These are phyloP conservation scores for Papilio elwesi DNA, from an alignment of 2,888 invertebrate species.

Conservation along the genomic window DNA sequence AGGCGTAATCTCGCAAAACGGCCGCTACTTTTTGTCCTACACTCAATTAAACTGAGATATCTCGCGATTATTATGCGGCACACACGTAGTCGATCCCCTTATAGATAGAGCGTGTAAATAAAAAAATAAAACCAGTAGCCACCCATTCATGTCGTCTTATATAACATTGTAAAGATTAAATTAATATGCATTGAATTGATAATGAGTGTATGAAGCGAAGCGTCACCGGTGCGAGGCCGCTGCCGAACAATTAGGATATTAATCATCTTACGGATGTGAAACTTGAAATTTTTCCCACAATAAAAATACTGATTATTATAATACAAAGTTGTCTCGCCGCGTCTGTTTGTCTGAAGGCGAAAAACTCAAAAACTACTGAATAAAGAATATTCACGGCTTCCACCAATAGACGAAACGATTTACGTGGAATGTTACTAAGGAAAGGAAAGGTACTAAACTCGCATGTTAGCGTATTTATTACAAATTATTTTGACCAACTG, in stretches of 20 bases:
- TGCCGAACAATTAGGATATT: constrained; percentile 30
- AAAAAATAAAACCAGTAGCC: constrained; percentile 36
- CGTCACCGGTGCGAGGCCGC: background rate
- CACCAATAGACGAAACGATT: too few relatives aligned
- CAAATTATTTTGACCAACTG: too few relatives aligned
- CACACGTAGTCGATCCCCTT: constrained; percentile 28
- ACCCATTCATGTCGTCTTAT: constrained; percentile 44
- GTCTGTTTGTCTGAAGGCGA: background rate
- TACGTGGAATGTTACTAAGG: too few relatives aligned
- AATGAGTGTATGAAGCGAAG: constrained; percentile 42
- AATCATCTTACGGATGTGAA: constrained; percentile 18
- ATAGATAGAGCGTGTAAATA: constrained; percentile 17
- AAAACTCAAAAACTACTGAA: background rate
- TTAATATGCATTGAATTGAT: constrained; percentile 51
- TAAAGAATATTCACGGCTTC: too few relatives aligned
- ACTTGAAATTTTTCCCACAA: constrained; percentile 5
- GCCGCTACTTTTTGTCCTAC: constrained; percentile 18
- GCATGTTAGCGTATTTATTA: too few relatives aligned
- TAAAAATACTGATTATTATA: background rate
- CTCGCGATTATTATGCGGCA: constrained; percentile 28
- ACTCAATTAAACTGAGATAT: constrained; percentile 13
- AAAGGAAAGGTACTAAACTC: too few relatives aligned
- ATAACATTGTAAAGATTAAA: constrained; percentile 46
- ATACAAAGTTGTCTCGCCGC: background rate
- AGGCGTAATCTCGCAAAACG: constrained; percentile 19